phyloP scores from a whole-genome alignment of 1,140 invertebrate species.

The Hypsibius dujardini region DNA sequence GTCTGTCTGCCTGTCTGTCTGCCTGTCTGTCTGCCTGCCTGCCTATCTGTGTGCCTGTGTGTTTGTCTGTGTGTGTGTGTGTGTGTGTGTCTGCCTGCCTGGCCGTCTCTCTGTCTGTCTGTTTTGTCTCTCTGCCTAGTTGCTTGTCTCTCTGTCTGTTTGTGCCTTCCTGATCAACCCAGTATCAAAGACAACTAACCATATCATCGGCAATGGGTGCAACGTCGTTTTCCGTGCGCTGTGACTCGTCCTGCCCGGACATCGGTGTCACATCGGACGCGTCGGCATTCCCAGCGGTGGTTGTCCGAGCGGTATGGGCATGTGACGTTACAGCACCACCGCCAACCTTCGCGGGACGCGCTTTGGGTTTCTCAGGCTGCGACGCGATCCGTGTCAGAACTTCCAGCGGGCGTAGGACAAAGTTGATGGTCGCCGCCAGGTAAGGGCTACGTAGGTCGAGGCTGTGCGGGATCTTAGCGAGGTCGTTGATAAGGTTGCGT shows the following conservation, averaged over 20 bases:
- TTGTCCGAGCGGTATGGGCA: neutral
- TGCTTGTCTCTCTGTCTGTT: no score
- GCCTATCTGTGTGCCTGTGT: no score
- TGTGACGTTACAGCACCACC: neutral
- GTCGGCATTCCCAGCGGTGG: constrained; percentile 7
- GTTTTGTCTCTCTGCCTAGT: no score
- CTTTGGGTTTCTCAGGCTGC: constrained; percentile 1
- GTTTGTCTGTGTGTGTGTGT: no score
- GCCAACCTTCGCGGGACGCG: neutral
- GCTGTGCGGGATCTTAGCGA: constrained; percentile 61
- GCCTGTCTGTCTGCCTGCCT: no score
- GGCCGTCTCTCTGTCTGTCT: no score
- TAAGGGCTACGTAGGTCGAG: constrained; percentile 65
- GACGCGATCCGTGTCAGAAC: constrained; percentile 50
- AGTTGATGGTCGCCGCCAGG: constrained; percentile 58
- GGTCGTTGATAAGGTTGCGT: constrained; percentile 59
- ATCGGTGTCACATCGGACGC: neutral
- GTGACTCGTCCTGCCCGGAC: neutral
- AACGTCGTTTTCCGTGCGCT: constrained; percentile 8
- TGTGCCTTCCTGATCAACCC: no score
- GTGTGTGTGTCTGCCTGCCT: no score
- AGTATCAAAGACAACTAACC: neutral
- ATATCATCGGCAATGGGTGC: neutral
- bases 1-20: no score
- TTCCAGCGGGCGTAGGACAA: constrained; percentile 62